These are phyloP conservation scores for Aphaenogaster rudis DNA, from an alignment of 1,140 invertebrate genomes.

Conservation along the genomic window DNA sequence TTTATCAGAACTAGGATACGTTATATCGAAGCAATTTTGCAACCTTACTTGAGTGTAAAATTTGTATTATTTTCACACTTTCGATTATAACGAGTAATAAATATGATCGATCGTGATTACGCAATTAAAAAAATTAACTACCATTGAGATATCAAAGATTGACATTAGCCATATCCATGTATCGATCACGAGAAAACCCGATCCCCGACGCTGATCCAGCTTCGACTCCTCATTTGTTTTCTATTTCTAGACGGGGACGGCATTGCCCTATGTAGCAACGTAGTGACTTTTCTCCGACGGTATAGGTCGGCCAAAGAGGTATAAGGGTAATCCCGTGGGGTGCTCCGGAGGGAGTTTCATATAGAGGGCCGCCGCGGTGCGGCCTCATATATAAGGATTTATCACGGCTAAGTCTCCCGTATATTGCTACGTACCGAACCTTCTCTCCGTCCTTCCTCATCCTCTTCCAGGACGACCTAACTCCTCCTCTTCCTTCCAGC, in stretches of 20 bases:
- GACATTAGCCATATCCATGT: neutral
- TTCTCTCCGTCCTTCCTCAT: conserved; percentile 62
- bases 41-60: neutral
- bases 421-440: conserved; percentile 85
- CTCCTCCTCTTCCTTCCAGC: conserved; percentile 37
- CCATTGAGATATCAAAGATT: neutral
- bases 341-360: conserved; percentile 83
- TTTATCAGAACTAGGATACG: neutral
- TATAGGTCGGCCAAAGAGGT: conserved; percentile 70
- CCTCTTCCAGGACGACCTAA: conserved; percentile 33
- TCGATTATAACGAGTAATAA: neutral
- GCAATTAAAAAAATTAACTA: neutral
- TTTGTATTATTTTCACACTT: neutral
- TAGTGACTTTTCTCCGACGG: conserved; percentile 75
- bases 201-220: conserved; percentile 47
- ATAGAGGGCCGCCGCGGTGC: conserved; percentile 82
- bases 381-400: conserved; percentile 87
- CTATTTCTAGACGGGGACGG: conserved; percentile 73
- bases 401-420: conserved; percentile 86
- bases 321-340: conserved; percentile 85
- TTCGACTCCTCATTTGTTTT: conserved; percentile 77
- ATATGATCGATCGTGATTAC: no score
- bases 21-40: neutral
- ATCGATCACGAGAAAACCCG: conserved; percentile 35
- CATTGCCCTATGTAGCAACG: conserved; percentile 51